These are phyloP conservation scores for Streblospio benedicti DNA, from an alignment of 1,140 invertebrate genomes.

Conservation along the genomic window DNA sequence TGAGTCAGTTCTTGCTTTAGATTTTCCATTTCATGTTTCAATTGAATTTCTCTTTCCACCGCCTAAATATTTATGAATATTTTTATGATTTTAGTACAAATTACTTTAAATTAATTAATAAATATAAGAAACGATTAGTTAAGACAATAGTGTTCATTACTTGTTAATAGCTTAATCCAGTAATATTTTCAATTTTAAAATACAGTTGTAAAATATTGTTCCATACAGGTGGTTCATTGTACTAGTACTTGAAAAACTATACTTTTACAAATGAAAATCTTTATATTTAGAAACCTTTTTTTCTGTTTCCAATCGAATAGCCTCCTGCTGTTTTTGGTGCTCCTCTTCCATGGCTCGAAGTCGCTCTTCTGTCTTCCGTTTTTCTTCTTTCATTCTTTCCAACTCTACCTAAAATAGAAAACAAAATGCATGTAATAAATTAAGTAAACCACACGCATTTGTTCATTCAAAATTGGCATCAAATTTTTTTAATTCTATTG, in stretches of 20 bases:
- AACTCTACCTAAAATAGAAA: slow-evolving; percentile 28
- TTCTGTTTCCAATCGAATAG: slow-evolving; percentile 28
- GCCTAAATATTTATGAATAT: slow-evolving; percentile 1
- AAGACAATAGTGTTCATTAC: no score
- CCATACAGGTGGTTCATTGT: neutral
- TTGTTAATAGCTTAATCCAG: neutral
- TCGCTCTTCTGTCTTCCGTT: slow-evolving; percentile 28
- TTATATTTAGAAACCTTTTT: slow-evolving; percentile 27
- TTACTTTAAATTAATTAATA: neutral
- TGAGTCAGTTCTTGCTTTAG: slow-evolving; percentile 27
- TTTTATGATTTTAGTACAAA: neutral
- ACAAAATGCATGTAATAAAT: neutral
- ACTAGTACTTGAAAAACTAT: neutral
- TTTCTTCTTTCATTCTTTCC: slow-evolving; percentile 31
- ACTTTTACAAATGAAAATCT: neutral
- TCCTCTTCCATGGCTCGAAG: slow-evolving; percentile 28
- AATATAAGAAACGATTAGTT: no score
- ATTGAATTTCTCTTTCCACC: slow-evolving; percentile 28
- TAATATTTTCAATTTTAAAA: neutral
- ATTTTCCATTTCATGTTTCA: slow-evolving; percentile 28
- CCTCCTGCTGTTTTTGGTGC: slow-evolving; percentile 25
- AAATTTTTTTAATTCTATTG: neutral
- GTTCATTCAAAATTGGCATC: neutral
- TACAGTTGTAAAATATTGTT: neutral
- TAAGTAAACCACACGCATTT: neutral